These are phyloP conservation scores for Leptodactylus fuscus DNA, from an alignment of 2,113 vertebrate species.

Conservation along the genomic window DNA sequence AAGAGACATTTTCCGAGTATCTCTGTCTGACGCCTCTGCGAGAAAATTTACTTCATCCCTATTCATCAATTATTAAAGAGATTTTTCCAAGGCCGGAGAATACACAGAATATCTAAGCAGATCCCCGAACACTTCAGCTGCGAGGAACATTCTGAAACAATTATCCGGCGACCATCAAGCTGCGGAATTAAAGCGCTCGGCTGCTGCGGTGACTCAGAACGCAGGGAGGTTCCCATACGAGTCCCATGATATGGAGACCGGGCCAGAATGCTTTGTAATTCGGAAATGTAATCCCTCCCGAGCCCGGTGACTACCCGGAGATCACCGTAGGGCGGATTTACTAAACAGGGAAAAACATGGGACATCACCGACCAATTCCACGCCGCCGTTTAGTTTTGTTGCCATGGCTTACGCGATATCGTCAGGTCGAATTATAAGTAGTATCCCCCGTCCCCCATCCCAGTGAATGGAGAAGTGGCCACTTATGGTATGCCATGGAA, in stretches of 20 bases:
- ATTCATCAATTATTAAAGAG: slow-evolving; percentile 3
- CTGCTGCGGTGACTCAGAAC: slow-evolving; percentile 20
- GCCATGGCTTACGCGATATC: too few species aligned
- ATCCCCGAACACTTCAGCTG: slow-evolving; percentile 15
- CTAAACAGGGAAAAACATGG: not conserved
- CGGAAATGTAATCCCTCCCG: slow-evolving; percentile 35
- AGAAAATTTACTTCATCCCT: not conserved
- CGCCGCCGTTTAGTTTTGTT: too few species aligned
- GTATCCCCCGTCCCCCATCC: too few species aligned
- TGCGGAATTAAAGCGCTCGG: slow-evolving; percentile 2
- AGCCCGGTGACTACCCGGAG: not conserved
- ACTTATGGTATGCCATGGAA: too few species aligned
- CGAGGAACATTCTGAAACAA: slow-evolving; percentile 40
- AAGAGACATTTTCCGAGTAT: not conserved
- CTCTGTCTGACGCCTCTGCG: not conserved
- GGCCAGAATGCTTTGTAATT: slow-evolving; percentile 19
- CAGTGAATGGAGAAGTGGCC: too few species aligned
- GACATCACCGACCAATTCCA: not conserved
- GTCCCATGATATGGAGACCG: slow-evolving; percentile 20
- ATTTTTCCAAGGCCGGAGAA: slow-evolving; percentile 20
- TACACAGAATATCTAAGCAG: not conserved
- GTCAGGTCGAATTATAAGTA: too few species aligned
- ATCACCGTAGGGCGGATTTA: not conserved
- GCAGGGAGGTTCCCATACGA: slow-evolving; percentile 30
- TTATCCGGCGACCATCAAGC: not conserved